Evolutionary conservation across 30 jellyfish, hydroid and myxozoan genomes (phyloP).

Genomic region (Nemopilema nomurai): DNA sequence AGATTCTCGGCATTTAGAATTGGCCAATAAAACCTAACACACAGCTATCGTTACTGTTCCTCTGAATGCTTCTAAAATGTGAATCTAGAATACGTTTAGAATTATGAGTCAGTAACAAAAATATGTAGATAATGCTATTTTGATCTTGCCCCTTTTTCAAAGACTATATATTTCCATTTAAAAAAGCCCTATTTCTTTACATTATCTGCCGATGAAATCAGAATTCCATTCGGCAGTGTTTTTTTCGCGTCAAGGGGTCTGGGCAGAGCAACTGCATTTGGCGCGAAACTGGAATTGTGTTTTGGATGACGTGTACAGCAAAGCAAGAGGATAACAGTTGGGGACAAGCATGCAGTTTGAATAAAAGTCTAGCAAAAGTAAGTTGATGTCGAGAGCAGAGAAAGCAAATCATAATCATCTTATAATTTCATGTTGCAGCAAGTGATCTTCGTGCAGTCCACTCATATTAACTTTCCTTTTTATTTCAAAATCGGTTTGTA

Average conservation of each 20-base stretch:
- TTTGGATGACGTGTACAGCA: conserved; percentile 32
- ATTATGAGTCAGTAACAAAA: too few species aligned
- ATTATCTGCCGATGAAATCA: too few species aligned
- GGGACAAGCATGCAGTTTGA: neutral
- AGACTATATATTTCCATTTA: too few species aligned
- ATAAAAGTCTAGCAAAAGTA: neutral
- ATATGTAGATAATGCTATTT: too few species aligned
- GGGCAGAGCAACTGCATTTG: conserved; percentile 22
- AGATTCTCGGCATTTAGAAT: too few species aligned
- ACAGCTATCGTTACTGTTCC: too few species aligned
- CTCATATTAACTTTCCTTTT: neutral
- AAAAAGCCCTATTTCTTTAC: too few species aligned
- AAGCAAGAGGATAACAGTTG: neutral
- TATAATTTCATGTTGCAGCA: neutral
- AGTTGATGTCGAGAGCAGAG: neutral
- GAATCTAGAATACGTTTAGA: too few species aligned
- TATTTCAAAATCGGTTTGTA: neutral
- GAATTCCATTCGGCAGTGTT: neutral
- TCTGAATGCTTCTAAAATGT: too few species aligned
- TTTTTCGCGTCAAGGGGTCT: conserved; percentile 3
- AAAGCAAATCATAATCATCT: neutral
- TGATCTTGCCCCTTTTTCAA: too few species aligned
- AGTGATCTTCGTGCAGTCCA: neutral
- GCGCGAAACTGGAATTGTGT: conserved; percentile 32
- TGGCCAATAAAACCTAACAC: too few species aligned